These are phyloP conservation scores for Alexandromys oeconomus DNA, from an alignment of 2,797 vertebrate species.

Conservation along the genomic window DNA sequence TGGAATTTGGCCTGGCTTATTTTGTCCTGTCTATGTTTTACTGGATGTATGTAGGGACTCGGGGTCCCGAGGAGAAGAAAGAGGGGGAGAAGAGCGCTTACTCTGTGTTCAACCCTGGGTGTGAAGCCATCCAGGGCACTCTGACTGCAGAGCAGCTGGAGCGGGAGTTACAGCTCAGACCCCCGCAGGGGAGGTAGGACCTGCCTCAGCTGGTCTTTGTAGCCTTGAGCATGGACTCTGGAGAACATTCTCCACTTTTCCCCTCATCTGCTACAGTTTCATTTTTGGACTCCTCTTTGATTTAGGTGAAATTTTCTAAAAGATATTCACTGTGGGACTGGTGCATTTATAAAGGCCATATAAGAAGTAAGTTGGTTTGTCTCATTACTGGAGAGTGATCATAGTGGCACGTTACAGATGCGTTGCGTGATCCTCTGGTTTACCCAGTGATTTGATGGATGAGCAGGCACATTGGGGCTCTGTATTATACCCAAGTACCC, in stretches of 20 bases:
- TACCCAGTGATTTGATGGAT: background rate
- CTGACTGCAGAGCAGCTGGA: conserved; percentile 94
- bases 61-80: conserved; percentile 89
- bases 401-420: background rate
- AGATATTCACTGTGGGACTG: background rate
- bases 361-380: background rate
- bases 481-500: background rate
- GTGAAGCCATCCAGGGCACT: conserved; percentile 92
- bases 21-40: conserved; percentile 96
- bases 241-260: background rate
- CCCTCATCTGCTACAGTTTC: background rate
- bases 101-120: conserved; percentile 95
- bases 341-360: conserved; percentile 49
- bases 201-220: fast-evolving
- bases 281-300: conserved; percentile 38
- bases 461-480: background rate
- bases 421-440: background rate
- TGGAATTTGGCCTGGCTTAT: conserved; percentile 95
- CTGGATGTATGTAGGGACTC: conserved; percentile 96
- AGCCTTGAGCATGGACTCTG: background rate
- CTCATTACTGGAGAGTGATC: conserved; percentile 26
- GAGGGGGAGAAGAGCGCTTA: conserved; percentile 95
- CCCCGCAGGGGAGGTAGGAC: conserved; percentile 85
- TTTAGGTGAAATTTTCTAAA: conserved; percentile 51
- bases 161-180: conserved; percentile 92